Conservation (phyloP, 2,888 invertebrate species). For the Epinotia nisella region DNA sequence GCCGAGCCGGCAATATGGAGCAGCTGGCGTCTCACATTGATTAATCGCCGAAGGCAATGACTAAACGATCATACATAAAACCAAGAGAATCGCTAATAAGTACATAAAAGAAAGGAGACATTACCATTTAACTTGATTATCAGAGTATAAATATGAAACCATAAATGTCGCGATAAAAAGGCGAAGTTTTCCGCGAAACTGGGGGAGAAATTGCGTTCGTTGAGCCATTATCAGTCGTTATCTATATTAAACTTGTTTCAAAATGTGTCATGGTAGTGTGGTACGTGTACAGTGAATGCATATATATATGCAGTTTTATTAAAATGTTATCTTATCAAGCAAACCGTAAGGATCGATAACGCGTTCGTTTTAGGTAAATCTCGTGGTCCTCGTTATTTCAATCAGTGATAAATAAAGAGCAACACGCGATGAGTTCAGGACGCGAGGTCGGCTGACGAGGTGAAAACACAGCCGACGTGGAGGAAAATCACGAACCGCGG, state of each 20-base stretch:
- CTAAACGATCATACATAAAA: conserved; percentile 40
- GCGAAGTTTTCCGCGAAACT: conserved; percentile 42
- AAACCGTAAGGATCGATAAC: conserved; percentile 12
- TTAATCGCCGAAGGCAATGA: conserved; percentile 50
- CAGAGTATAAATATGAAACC: conserved; percentile 42
- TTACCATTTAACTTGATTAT: conserved; percentile 45
- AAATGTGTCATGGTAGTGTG: conserved; percentile 23
- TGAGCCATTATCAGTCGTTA: conserved; percentile 44
- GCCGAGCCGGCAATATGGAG: conserved; percentile 53
- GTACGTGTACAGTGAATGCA: conserved; percentile 9
- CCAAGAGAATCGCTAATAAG: conserved; percentile 17
- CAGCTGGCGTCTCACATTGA: conserved; percentile 48
- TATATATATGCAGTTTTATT: conserved; percentile 15
- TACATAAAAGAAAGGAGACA: conserved; percentile 27
- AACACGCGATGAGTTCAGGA: conserved; percentile 33
- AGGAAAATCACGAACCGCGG: conserved; percentile 54
- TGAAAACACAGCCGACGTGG: conserved; percentile 54
- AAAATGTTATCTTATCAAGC: conserved; percentile 30
- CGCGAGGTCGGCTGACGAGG: conserved; percentile 50
- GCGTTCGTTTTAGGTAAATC: not conserved
- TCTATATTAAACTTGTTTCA: conserved; percentile 44
- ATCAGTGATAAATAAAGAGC: conserved; percentile 22
- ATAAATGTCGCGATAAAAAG: conserved; percentile 47
- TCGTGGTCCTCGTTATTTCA: conserved; percentile 22
- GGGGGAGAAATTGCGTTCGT: conserved; percentile 44